phyloP scores from a whole-genome alignment of 2,797 vertebrate species.

The Moxostoma hubbsi region DNA sequence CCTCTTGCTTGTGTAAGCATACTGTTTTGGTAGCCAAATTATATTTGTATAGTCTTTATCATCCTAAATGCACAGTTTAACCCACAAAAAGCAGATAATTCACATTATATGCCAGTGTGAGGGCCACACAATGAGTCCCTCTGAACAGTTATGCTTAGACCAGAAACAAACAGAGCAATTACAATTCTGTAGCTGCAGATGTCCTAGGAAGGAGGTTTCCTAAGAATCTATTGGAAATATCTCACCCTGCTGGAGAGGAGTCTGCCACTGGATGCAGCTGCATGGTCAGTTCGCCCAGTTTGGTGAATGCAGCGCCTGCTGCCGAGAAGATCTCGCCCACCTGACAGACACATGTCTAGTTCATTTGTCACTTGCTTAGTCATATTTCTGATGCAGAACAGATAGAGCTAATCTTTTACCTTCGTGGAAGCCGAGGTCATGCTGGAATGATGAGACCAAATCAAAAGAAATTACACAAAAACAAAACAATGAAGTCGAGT shows the following conservation, averaged over 20 bases:
- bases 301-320: slow-evolving; percentile 88
- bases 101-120: too few relatives aligned
- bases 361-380: neutral
- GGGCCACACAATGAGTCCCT: too few relatives aligned
- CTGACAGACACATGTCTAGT: slow-evolving; percentile 64
- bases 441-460: neutral
- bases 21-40: neutral
- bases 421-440: slow-evolving; percentile 84
- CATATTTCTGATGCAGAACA: neutral
- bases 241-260: slow-evolving; percentile 87
- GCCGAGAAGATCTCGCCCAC: slow-evolving; percentile 94
- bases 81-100: neutral
- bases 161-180: neutral
- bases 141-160: too few relatives aligned
- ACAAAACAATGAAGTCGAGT: neutral
- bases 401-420: slow-evolving; percentile 59
- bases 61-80: too few relatives aligned
- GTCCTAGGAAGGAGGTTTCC: neutral
- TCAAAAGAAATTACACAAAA: neutral
- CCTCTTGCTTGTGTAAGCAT: neutral
- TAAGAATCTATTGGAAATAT: neutral
- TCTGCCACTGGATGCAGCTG: slow-evolving; percentile 91
- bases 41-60: neutral
- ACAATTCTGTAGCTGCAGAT: neutral
- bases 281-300: slow-evolving; percentile 91